Evolutionary conservation across 2,113 vertebrate genomes (phyloP).

Genomic region (Donacobius atricapilla): DNA sequence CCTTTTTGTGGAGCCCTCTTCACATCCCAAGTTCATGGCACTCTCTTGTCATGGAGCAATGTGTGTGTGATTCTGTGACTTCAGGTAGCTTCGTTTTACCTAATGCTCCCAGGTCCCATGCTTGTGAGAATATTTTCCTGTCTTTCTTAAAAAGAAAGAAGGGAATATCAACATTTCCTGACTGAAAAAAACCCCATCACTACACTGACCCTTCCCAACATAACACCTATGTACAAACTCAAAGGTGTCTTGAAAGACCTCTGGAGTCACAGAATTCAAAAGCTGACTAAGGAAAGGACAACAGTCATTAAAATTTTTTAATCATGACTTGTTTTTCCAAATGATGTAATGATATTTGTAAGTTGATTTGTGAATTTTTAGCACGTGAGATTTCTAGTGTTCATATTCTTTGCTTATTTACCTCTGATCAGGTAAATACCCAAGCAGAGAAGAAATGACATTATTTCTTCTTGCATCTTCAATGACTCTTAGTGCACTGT

Average conservation of each 20-base stretch:
- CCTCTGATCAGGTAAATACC: neutral
- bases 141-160: neutral
- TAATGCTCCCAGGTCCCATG: neutral
- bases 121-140: neutral
- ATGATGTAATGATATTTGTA: neutral
- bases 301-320: neutral
- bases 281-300: neutral
- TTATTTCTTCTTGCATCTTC: neutral
- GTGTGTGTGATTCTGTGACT: neutral
- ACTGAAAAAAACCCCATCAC: rapidly evolving
- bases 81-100: neutral
- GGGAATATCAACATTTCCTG: neutral
- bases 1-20: neutral
- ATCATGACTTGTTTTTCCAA: neutral
- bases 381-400: neutral
- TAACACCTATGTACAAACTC: neutral
- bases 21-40: neutral
- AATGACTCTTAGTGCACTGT: neutral
- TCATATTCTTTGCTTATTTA: neutral
- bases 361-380: neutral
- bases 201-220: neutral
- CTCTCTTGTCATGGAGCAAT: neutral
- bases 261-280: neutral
- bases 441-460: neutral
- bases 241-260: neutral